Percentiles rank a stretch among this genome's conserved stretches.
These are phyloP conservation scores for Bombus ignitus DNA, from an alignment of 1,140 invertebrate genomes.

Conservation along the genomic window DNA sequence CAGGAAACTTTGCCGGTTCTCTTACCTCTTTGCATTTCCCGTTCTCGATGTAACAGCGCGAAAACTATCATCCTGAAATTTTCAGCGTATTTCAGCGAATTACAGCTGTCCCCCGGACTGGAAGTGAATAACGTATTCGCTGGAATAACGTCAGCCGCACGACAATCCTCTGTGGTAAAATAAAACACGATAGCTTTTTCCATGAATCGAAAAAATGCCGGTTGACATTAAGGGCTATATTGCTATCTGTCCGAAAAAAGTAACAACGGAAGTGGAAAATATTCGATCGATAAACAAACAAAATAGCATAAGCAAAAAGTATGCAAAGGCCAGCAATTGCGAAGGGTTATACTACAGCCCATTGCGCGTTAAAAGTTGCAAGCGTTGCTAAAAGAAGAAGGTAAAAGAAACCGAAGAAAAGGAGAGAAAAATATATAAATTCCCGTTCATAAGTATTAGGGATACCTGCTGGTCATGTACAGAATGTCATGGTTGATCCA, in stretches of 20 bases:
- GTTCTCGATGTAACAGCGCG: conserved; percentile 5
- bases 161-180: not conserved
- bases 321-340: not conserved
- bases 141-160: not conserved
- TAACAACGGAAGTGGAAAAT: not conserved
- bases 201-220: not conserved
- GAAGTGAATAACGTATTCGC: conserved; percentile 28
- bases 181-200: not conserved
- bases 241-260: not conserved
- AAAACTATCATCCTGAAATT: conserved; percentile 8
- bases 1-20: conserved; percentile 36
- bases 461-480: too few species aligned
- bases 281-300: not conserved
- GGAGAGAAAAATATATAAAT: too few species aligned
- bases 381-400: too few species aligned
- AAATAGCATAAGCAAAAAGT: conserved; percentile 25
- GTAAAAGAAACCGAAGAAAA: too few species aligned
- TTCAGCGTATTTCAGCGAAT: not conserved
- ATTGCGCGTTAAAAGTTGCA: too few species aligned
- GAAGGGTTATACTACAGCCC: not conserved
- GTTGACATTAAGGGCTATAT: not conserved
- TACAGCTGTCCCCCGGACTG: not conserved
- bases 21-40: not conserved
- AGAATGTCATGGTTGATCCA: too few species aligned
- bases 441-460: too few species aligned